Conservation (phyloP, 2,888 invertebrate genomes). For the Alsophila aescularia region DNA sequence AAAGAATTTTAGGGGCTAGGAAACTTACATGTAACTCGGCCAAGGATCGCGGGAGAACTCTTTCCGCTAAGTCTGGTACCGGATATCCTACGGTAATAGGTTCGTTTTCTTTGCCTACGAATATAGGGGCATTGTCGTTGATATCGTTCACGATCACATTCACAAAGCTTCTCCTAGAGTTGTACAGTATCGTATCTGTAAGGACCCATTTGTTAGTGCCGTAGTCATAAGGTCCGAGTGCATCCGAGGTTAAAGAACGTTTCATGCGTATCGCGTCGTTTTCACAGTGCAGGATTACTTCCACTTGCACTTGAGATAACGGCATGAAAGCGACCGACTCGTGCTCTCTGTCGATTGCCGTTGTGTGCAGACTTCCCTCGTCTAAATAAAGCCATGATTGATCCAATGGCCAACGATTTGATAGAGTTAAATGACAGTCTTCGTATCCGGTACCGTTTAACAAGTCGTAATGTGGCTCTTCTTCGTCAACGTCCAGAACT, state of each 20-base stretch:
- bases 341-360: constrained; percentile 74
- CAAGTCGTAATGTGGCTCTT: constrained; percentile 61
- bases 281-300: constrained; percentile 65
- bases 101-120: constrained; percentile 62
- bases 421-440: constrained; percentile 64
- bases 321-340: constrained; percentile 75
- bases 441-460: constrained; percentile 49
- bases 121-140: constrained; percentile 81
- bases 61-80: constrained; percentile 59
- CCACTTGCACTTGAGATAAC: constrained; percentile 77
- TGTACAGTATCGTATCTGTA: constrained; percentile 66
- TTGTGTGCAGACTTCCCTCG: constrained; percentile 63
- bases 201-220: constrained; percentile 71
- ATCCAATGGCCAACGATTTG: constrained; percentile 67
- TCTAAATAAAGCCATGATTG: constrained; percentile 74
- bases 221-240: constrained; percentile 65
- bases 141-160: constrained; percentile 81
- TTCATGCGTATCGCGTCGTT: constrained; percentile 52
- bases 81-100: constrained; percentile 79
- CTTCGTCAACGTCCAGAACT: constrained; percentile 70
- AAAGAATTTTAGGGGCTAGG: no score
- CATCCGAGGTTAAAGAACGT: constrained; percentile 54
- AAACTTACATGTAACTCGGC: constrained; percentile 72
- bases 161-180: constrained; percentile 68
- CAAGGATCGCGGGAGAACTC: constrained; percentile 72